Evolutionary conservation across 2,888 invertebrate genomes (phyloP).

Genomic region (Lobophora halterata): DNA sequence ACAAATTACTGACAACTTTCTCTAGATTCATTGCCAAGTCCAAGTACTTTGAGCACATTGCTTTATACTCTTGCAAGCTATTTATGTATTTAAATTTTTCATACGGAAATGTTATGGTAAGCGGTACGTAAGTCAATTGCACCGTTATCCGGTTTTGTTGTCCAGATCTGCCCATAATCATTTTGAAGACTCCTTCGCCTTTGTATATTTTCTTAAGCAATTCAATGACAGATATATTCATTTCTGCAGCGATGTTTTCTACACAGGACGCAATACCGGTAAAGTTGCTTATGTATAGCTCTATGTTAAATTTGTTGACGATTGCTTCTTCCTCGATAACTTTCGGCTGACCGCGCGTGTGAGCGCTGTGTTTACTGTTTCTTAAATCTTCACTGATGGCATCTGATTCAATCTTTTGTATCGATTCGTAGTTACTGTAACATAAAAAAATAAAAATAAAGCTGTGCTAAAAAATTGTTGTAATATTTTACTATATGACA

Average conservation of each 20-base stretch:
- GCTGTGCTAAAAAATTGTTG: too few species aligned
- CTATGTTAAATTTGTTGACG: conserved; percentile 18
- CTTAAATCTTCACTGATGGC: not conserved
- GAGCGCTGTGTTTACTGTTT: not conserved
- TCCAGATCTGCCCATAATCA: conserved; percentile 15
- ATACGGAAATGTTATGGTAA: conserved; percentile 13
- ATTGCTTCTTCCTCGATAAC: conserved; percentile 8
- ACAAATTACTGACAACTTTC: conserved; percentile 8
- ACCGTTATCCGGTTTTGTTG: conserved; percentile 13
- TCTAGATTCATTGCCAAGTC: conserved; percentile 12
- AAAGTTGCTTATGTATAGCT: conserved; percentile 13
- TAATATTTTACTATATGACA: too few species aligned
- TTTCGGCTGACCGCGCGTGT: conserved; percentile 13
- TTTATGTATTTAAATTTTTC: conserved; percentile 15
- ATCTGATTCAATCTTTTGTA: conserved; percentile 7
- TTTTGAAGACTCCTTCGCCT: conserved; percentile 18
- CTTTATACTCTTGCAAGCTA: conserved; percentile 13
- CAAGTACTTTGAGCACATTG: conserved; percentile 14
- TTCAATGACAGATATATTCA: conserved; percentile 8
- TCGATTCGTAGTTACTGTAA: conserved; percentile 15
- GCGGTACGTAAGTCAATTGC: conserved; percentile 10
- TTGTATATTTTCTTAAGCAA: conserved; percentile 12
- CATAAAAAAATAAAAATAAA: not conserved
- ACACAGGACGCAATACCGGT: conserved; percentile 10
- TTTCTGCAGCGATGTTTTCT: conserved; percentile 10